Evolutionary conservation across 2,888 invertebrate species (phyloP).

Genomic region (Agonopterix heracliana): DNA sequence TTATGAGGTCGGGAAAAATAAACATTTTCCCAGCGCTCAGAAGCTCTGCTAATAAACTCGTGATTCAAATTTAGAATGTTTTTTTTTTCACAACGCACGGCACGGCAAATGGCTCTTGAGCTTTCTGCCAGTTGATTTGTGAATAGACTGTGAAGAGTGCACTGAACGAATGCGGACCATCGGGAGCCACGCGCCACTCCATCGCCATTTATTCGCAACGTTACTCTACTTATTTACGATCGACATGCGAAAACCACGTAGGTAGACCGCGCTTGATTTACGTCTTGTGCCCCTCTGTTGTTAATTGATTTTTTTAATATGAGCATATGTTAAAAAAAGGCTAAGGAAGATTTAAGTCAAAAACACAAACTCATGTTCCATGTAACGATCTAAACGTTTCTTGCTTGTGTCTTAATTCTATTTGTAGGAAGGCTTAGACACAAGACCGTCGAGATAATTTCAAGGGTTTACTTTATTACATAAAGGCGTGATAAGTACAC

Average conservation of each 20-base stretch:
- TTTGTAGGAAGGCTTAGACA: not conserved
- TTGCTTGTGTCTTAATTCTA: constrained; percentile 1
- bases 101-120: constrained; percentile 27
- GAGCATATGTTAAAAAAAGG: not conserved
- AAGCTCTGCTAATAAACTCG: constrained; percentile 3
- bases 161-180: constrained; percentile 19
- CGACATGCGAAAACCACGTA: constrained; percentile 17
- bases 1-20: not conserved
- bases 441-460: not conserved
- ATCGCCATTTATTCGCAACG: constrained; percentile 13
- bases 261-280: constrained; percentile 15
- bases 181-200: constrained; percentile 12
- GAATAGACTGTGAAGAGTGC: constrained; percentile 34
- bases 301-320: constrained; percentile 12
- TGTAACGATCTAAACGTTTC: not conserved
- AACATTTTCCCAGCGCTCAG: constrained; percentile 1
- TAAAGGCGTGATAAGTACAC: too few relatives aligned
- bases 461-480: not conserved
- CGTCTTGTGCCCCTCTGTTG: constrained; percentile 6
- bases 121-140: constrained; percentile 33
- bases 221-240: constrained; percentile 26
- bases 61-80: constrained; percentile 7
- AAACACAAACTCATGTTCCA: not conserved
- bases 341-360: not conserved
- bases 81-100: constrained; percentile 12